Evolutionary conservation across 2,797 vertebrate genomes (phyloP).

Genomic region (Gobio occitaniae): DNA sequence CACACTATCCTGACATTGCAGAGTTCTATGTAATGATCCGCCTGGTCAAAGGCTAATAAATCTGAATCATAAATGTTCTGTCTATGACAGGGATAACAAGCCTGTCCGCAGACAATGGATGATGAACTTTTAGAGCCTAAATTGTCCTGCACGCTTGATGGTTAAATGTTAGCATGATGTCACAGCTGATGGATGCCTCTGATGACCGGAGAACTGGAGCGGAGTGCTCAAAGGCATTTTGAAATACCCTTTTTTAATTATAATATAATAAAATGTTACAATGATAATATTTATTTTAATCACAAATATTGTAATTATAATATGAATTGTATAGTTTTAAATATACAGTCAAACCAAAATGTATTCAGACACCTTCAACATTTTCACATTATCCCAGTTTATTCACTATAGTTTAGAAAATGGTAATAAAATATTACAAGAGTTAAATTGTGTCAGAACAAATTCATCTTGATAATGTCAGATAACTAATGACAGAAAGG

Average conservation of each 20-base stretch:
- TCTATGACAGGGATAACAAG: slow-evolving; percentile 56
- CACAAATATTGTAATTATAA: background rate
- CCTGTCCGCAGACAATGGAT: slow-evolving; percentile 39
- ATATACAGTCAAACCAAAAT: background rate
- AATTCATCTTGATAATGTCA: too few relatives aligned
- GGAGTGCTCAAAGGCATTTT: background rate
- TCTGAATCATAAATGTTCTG: slow-evolving; percentile 65
- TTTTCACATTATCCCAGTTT: too few relatives aligned
- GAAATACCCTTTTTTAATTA: background rate
- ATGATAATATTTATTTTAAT: background rate
- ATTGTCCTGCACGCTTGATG: slow-evolving; percentile 30
- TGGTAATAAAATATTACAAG: too few relatives aligned
- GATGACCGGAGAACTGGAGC: slow-evolving; percentile 3
- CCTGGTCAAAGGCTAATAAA: slow-evolving; percentile 72
- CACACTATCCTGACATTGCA: slow-evolving; percentile 59
- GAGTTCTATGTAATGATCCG: slow-evolving; percentile 53
- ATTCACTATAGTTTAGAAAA: too few relatives aligned
- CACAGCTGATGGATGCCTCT: slow-evolving; percentile 23
- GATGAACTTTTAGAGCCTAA: slow-evolving; percentile 22
- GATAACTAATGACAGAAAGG: too few relatives aligned
- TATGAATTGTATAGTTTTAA: background rate
- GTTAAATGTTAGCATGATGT: slow-evolving; percentile 56
- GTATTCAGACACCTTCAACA: too few relatives aligned
- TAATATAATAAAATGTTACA: background rate
- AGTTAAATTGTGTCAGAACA: too few relatives aligned